phyloP scores from a whole-genome alignment of 2,888 invertebrate genomes.

The Caenorhabditis sp. region DNA sequence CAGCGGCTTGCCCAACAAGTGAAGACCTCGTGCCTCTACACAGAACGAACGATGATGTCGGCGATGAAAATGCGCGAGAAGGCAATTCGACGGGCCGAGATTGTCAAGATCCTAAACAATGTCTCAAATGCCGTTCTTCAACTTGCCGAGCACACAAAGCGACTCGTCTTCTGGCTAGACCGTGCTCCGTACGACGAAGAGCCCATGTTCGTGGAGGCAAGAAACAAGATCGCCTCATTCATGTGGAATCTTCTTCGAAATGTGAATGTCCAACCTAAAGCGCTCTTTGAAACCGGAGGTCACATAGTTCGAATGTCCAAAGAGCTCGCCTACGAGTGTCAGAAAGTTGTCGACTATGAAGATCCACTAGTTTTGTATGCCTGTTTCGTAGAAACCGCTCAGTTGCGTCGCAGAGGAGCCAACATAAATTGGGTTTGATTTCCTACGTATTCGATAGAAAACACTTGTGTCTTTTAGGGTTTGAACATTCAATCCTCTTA shows the following conservation, averaged over 20 bases:
- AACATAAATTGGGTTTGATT: conserved; percentile 64
- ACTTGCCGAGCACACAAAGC: conserved; percentile 89
- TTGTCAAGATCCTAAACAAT: conserved; percentile 65
- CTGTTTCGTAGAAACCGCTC: conserved; percentile 90
- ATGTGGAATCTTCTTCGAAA: conserved; percentile 63
- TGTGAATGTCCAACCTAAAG: conserved; percentile 60
- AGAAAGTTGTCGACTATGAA: conserved; percentile 87
- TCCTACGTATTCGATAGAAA: neutral
- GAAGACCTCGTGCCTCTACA: conserved; percentile 83
- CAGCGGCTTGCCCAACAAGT: conserved; percentile 90
- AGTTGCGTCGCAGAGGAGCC: conserved; percentile 82
- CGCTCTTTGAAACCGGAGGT: conserved; percentile 55
- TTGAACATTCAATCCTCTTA: conserved; percentile 91
- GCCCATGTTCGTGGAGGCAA: conserved; percentile 84
- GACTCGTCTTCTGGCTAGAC: conserved; percentile 92
- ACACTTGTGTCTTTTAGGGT: conserved; percentile 82
- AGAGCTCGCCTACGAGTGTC: conserved; percentile 87
- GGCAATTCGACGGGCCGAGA: conserved; percentile 53
- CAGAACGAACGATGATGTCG: conserved; percentile 46
- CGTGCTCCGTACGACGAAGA: conserved; percentile 84
- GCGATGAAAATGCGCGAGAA: conserved; percentile 58
- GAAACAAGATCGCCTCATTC: conserved; percentile 80
- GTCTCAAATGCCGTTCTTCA: conserved; percentile 84
- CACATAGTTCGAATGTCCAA: conserved; percentile 79
- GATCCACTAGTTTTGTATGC: conserved; percentile 94